Conservation (phyloP, 2,113 vertebrate genomes). For the Triplophysa dalaica region DNA sequence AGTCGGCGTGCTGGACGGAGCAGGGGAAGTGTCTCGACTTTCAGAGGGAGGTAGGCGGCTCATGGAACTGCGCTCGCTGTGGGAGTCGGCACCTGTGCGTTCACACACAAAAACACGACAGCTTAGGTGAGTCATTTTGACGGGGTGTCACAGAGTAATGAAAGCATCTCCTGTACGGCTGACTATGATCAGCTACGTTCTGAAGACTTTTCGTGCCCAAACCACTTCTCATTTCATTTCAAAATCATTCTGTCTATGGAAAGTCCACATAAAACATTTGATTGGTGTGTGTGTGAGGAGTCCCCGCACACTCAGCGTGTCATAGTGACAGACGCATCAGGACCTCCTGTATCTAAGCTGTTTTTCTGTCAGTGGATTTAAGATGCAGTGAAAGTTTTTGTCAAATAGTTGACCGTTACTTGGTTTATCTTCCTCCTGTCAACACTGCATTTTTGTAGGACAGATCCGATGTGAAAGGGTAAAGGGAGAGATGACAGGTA, state of each 20-base stretch:
- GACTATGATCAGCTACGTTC: background rate
- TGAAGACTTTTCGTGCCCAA: background rate
- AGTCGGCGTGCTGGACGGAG: constrained; percentile 69
- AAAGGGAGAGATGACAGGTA: constrained; percentile 4
- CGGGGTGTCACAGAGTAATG: background rate
- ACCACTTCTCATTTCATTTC: background rate
- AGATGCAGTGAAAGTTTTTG: constrained; percentile 13
- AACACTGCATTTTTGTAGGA: constrained; percentile 23
- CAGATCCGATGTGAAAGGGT: constrained; percentile 7
- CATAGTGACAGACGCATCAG: constrained; percentile 16
- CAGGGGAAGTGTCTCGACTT: constrained; percentile 76
- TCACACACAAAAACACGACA: constrained; percentile 16
- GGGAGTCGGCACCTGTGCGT: constrained; percentile 54
- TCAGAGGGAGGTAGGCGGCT: constrained; percentile 72
- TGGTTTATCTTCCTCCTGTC: constrained; percentile 30
- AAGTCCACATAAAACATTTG: too few relatives aligned
- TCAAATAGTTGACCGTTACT: constrained; percentile 14
- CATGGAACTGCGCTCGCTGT: constrained; percentile 72
- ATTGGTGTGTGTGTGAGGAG: constrained; percentile 4
- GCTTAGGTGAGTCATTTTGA: constrained; percentile 1
- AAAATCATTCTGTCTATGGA: too few relatives aligned
- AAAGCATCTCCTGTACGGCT: constrained; percentile 1
- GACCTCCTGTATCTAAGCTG: background rate
- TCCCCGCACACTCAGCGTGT: background rate
- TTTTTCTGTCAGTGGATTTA: constrained; percentile 26